Evolutionary conservation across 2,797 vertebrate species (phyloP).

Genomic region (Anguilla marmorata): DNA sequence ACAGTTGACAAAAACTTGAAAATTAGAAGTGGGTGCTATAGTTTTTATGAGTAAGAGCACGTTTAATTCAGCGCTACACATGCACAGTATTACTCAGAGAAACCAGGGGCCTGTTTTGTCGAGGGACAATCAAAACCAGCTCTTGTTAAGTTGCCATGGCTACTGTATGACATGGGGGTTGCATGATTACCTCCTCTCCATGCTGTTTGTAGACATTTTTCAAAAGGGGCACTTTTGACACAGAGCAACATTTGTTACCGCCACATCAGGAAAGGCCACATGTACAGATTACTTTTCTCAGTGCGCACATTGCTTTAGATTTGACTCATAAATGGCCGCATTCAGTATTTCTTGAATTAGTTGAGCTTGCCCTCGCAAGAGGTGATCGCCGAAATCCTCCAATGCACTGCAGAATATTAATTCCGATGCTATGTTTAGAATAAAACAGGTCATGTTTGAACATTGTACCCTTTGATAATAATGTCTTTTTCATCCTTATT

Average conservation of each 20-base stretch:
- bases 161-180: neutral
- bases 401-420: neutral
- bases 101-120: neutral
- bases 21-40: neutral
- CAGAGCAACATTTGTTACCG: neutral
- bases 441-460: neutral
- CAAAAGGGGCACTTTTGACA: neutral
- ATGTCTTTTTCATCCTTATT: neutral
- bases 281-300: neutral
- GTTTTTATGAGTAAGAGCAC: neutral
- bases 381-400: neutral
- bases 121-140: neutral
- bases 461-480: neutral
- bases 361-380: constrained; percentile 9
- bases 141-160: neutral
- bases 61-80: neutral
- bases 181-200: neutral
- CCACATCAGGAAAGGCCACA: neutral
- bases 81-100: neutral
- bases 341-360: constrained; percentile 5
- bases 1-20: no score
- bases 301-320: neutral
- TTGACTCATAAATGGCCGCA: neutral
- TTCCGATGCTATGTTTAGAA: neutral
- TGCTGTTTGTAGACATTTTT: neutral